phyloP scores from a whole-genome alignment of 35 echinoderm and acorn worm species.

The Lytechinus variegatus region DNA sequence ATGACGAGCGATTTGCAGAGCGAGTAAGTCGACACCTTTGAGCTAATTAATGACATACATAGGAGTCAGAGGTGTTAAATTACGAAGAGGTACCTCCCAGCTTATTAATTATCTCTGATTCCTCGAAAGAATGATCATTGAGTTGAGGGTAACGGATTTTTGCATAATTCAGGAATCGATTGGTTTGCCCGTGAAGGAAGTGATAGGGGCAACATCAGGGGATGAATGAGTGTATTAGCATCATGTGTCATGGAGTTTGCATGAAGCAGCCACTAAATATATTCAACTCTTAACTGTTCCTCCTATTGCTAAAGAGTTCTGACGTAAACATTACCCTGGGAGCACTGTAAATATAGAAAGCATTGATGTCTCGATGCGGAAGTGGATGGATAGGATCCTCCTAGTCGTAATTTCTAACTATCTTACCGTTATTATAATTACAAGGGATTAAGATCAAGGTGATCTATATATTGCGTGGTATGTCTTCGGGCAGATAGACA shows the following conservation, averaged over 20 bases:
- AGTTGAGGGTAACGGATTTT: constrained; percentile 2
- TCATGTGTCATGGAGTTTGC: background rate
- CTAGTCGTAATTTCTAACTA: too few relatives aligned
- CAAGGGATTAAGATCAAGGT: too few relatives aligned
- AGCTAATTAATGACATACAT: background rate
- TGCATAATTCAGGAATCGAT: background rate
- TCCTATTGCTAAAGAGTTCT: background rate
- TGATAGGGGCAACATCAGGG: background rate
- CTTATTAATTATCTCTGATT: background rate
- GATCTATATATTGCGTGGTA: too few relatives aligned
- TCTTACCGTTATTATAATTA: too few relatives aligned
- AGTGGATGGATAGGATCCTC: too few relatives aligned
- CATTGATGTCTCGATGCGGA: background rate
- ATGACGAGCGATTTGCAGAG: background rate
- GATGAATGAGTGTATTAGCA: background rate
- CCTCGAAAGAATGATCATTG: background rate
- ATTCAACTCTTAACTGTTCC: background rate
- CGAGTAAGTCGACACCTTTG: background rate
- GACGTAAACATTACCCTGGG: background rate
- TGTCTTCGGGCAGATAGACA: too few relatives aligned
- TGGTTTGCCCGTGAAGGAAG: background rate
- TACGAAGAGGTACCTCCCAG: background rate
- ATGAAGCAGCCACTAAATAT: background rate
- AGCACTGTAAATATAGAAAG: background rate
- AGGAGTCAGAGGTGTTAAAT: background rate